These are phyloP conservation scores for Rhopilema esculentum DNA, from an alignment of 30 jellyfish, hydroid and myxozoan genomes.

Conservation along the genomic window DNA sequence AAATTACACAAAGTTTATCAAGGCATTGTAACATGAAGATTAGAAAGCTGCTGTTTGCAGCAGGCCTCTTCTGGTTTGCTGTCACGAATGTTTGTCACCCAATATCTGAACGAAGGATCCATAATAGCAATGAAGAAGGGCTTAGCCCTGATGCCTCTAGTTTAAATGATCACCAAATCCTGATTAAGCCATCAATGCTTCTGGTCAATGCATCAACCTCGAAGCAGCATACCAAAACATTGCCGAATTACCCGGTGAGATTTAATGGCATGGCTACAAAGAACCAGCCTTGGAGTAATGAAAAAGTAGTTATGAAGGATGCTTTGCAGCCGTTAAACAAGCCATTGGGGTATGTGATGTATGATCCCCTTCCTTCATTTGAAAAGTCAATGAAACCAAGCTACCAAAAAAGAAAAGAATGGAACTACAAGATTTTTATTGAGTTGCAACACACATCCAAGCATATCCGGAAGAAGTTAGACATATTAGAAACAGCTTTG, in stretches of 20 bases:
- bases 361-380: too few species aligned
- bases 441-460: background rate
- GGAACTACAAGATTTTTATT: slow-evolving; percentile 10
- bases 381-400: too few species aligned
- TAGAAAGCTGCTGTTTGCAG: background rate
- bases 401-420: too few species aligned
- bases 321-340: background rate
- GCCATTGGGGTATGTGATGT: too few species aligned
- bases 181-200: background rate
- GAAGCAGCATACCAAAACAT: background rate
- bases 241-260: background rate
- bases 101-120: background rate
- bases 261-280: background rate
- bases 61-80: background rate
- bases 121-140: background rate
- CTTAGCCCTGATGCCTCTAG: background rate
- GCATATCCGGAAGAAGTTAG: background rate
- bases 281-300: background rate
- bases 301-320: background rate
- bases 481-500: background rate
- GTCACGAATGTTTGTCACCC: background rate
- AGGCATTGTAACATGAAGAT: background rate
- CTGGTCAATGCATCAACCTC: background rate
- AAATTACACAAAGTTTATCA: too few species aligned
- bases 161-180: background rate